phyloP scores from a whole-genome alignment of 2,113 vertebrate genomes.

The Eidolon helvum region DNA sequence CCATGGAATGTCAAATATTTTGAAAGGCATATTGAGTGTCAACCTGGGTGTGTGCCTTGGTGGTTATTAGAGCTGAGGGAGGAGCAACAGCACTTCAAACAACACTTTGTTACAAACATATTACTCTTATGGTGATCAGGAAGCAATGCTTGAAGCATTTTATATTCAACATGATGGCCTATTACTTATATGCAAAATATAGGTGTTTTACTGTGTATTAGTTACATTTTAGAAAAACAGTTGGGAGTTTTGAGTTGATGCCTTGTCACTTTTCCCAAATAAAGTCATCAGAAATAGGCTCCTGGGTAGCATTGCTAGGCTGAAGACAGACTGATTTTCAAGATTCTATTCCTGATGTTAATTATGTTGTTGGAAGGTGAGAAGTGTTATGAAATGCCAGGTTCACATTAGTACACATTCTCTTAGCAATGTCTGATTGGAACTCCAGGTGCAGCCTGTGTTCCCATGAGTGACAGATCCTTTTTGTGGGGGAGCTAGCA shows the following conservation, averaged over 20 bases:
- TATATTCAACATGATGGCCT: too few relatives aligned
- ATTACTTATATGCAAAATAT: background rate
- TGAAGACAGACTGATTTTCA: background rate
- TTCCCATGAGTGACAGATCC: background rate
- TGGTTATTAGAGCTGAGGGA: background rate
- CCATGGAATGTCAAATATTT: background rate
- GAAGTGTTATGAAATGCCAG: background rate
- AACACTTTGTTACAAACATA: background rate
- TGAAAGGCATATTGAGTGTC: background rate
- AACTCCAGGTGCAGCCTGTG: background rate
- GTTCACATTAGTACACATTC: background rate
- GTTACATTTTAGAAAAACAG: background rate
- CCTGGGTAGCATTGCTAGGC: too few relatives aligned
- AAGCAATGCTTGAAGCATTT: background rate
- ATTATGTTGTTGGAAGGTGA: fast-evolving
- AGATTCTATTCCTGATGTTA: background rate
- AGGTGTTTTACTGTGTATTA: background rate
- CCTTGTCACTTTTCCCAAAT: background rate
- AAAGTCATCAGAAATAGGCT: background rate
- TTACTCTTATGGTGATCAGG: background rate
- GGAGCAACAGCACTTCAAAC: background rate
- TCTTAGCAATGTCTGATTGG: background rate
- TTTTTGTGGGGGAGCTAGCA: background rate
- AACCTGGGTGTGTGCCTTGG: background rate
- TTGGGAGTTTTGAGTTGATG: background rate